phyloP scores from a whole-genome alignment of 2,888 invertebrate genomes.

The Platycnemis pennipes region DNA sequence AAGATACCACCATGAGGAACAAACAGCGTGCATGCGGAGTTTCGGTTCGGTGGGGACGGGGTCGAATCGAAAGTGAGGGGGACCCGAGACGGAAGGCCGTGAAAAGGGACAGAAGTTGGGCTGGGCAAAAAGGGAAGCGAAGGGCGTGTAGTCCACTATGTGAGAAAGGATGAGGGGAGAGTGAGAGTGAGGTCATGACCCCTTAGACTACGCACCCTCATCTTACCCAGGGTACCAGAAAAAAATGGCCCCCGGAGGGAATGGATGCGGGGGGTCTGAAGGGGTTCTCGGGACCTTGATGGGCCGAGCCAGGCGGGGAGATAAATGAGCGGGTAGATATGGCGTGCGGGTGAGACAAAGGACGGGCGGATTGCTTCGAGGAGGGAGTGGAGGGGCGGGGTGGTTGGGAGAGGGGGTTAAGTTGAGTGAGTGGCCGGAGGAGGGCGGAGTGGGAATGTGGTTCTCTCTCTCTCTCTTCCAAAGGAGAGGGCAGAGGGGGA shows the following conservation, averaged over 20 bases:
- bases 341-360: slow-evolving; percentile 41
- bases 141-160: not conserved
- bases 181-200: not conserved
- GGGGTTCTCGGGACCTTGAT: not conserved
- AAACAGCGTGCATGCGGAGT: not conserved
- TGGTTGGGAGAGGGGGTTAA: not conserved
- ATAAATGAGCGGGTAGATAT: slow-evolving; percentile 28
- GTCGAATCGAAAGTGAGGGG: not conserved
- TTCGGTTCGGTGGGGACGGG: not conserved
- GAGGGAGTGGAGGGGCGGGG: not conserved
- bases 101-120: not conserved
- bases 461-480: not conserved
- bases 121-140: no score
- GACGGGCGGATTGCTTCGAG: not conserved
- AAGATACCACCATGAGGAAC: no score
- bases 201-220: slow-evolving; percentile 5
- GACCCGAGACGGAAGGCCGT: not conserved
- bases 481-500: not conserved
- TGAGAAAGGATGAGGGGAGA: not conserved
- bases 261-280: not conserved
- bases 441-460: not conserved
- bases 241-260: not conserved
- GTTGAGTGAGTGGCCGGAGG: not conserved
- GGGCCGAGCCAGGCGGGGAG: not conserved
- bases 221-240: not conserved